Percentiles rank a stretch among this genome's conserved stretches.
Conservation (phyloP, 1,140 invertebrate genomes). For the Drosophila repletoides region DNA sequence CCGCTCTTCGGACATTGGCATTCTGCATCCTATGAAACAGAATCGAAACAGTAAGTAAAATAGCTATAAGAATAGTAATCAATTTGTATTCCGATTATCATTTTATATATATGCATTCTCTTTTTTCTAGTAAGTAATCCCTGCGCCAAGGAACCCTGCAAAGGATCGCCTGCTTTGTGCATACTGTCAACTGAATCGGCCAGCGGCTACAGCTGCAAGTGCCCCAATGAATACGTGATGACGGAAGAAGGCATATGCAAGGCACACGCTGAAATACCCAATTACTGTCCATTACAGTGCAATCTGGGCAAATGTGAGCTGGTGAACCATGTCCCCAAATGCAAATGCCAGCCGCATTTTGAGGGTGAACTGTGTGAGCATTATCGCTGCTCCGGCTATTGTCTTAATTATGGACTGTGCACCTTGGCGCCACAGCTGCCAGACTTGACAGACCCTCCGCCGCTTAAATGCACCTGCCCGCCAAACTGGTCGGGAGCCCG, state of each 20-base stretch:
- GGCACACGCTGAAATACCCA: conserved; percentile 61
- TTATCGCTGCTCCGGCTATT: conserved; percentile 86
- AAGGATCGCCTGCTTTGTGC: conserved; percentile 84
- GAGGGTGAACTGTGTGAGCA: conserved; percentile 85
- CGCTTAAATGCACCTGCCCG: conserved; percentile 85
- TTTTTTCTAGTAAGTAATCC: conserved; percentile 78
- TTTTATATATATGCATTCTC: not conserved
- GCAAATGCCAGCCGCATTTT: conserved; percentile 85
- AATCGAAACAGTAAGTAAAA: conserved; percentile 82
- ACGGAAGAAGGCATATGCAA: conserved; percentile 59
- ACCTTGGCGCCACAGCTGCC: conserved; percentile 78
- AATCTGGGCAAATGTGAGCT: conserved; percentile 85
- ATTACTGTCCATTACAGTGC: conserved; percentile 82
- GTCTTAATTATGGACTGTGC: conserved; percentile 86
- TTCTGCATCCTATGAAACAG: conserved; percentile 87
- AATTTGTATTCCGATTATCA: not conserved
- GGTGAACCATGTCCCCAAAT: conserved; percentile 82
- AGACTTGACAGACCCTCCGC: conserved; percentile 53
- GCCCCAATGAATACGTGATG: conserved; percentile 85
- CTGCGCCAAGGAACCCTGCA: conserved; percentile 84
- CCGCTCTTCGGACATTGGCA: conserved; percentile 86
- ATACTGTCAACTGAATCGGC: conserved; percentile 82
- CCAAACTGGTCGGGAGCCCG: conserved; percentile 86
- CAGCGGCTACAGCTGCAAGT: conserved; percentile 85
- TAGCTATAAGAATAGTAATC: not conserved